Evolutionary conservation across 1,140 invertebrate species (phyloP).

Genomic region (Aphis gossypii): DNA sequence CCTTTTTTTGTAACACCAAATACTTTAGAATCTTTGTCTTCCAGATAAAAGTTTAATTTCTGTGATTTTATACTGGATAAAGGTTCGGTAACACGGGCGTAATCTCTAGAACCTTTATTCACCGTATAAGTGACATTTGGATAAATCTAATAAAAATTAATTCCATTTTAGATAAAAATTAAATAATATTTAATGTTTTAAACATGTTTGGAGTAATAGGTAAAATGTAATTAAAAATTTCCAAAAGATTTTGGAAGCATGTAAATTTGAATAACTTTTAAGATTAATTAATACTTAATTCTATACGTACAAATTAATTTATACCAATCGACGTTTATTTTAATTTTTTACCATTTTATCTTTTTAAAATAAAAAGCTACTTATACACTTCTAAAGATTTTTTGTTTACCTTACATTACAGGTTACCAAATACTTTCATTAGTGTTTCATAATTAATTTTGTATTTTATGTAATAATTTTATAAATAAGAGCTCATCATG

Average conservation of each 20-base stretch:
- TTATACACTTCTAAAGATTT: no score
- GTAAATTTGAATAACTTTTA: background rate
- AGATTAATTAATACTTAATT: no score
- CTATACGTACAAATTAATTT: background rate
- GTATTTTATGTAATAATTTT: background rate
- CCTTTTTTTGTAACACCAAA: slow-evolving; percentile 26
- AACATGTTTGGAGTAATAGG: background rate
- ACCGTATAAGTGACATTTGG: background rate
- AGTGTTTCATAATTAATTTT: background rate
- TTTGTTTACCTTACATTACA: no score
- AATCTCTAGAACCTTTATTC: background rate
- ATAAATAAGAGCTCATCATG: background rate
- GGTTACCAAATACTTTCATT: background rate
- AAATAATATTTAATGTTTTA: background rate
- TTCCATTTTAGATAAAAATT: background rate
- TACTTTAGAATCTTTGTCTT: background rate
- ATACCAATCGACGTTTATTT: background rate
- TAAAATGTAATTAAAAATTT: background rate
- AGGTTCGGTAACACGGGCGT: slow-evolving; percentile 6
- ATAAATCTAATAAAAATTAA: slow-evolving; percentile 40
- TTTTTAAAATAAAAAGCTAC: background rate
- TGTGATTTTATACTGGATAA: background rate
- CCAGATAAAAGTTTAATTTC: slow-evolving; percentile 1
- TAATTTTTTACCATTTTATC: background rate
- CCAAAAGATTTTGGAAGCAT: background rate